Percentiles rank a stretch among this genome's conserved stretches.
phyloP scores from a whole-genome alignment of 2,888 invertebrate species.

The Lasioglossum pauxillum region DNA sequence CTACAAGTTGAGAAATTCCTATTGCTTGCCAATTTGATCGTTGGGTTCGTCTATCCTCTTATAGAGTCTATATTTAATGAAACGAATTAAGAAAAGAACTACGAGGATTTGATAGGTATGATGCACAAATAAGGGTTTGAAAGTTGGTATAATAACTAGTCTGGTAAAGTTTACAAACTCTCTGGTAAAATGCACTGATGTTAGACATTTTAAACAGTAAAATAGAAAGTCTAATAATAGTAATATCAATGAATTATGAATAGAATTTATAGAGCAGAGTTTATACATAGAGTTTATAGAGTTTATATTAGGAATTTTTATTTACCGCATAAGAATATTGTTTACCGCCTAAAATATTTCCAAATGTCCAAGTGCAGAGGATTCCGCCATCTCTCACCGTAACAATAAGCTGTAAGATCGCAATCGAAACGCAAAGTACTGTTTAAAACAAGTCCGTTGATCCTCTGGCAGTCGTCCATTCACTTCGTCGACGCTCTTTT shows the following conservation, averaged over 20 bases:
- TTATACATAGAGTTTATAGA: background rate
- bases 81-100: background rate
- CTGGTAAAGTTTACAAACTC: background rate
- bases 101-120: background rate
- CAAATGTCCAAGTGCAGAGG: background rate
- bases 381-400: background rate
- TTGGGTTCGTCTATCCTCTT: background rate
- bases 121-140: background rate
- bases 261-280: background rate
- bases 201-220: background rate
- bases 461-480: conserved; percentile 2
- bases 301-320: background rate
- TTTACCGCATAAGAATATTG: background rate
- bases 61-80: background rate
- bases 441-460: background rate
- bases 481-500: background rate
- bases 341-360: background rate
- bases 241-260: no score
- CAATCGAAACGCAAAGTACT: background rate
- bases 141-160: background rate
- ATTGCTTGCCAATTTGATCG: background rate
- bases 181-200: background rate
- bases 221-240: background rate
- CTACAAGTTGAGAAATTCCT: background rate
- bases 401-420: background rate